A percentile compares a stretch with the other conserved stretches of the same genome.
Evolutionary conservation across 2,113 vertebrate species (phyloP).

Genomic region (Toxotes jaculatrix): DNA sequence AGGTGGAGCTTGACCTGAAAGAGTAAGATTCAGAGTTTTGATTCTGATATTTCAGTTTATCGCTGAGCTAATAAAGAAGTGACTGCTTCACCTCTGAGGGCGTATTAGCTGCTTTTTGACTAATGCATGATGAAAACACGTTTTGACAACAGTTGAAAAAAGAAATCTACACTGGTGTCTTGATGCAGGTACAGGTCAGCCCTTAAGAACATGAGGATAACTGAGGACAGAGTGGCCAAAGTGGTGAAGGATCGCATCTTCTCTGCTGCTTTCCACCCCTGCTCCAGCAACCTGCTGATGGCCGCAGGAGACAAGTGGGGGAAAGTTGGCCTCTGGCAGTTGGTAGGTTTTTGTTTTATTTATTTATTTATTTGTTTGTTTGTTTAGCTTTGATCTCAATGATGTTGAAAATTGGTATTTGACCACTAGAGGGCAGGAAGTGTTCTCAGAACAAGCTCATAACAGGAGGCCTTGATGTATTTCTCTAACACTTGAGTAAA

Average conservation of each 20-base stretch:
- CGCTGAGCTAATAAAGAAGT: neutral
- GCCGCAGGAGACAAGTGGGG: conserved; percentile 89
- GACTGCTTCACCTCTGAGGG: neutral
- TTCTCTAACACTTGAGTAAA: neutral
- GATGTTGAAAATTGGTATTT: neutral
- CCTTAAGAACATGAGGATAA: conserved; percentile 84
- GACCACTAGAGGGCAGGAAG: conserved; percentile 12
- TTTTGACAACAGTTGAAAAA: neutral
- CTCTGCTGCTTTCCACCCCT: conserved; percentile 90
- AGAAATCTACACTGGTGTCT: conserved; percentile 25
- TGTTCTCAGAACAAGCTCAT: neutral
- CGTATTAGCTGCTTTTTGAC: too few species aligned
- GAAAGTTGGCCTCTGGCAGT: conserved; percentile 90
- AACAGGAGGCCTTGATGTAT: neutral
- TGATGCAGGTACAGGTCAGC: conserved; percentile 82
- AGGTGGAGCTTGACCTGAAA: conserved; percentile 51
- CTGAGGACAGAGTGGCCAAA: conserved; percentile 81
- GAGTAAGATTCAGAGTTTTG: conserved; percentile 58
- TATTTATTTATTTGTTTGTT: neutral
- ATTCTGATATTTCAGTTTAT: neutral
- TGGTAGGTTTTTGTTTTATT: conserved; percentile 80
- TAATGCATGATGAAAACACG: neutral
- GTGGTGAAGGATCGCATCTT: conserved; percentile 84
- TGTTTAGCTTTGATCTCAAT: neutral
- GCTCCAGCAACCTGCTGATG: conserved; percentile 83